Evolutionary conservation across 2,113 vertebrate genomes (phyloP).

Genomic region (Acanthochromis polyacanthus): DNA sequence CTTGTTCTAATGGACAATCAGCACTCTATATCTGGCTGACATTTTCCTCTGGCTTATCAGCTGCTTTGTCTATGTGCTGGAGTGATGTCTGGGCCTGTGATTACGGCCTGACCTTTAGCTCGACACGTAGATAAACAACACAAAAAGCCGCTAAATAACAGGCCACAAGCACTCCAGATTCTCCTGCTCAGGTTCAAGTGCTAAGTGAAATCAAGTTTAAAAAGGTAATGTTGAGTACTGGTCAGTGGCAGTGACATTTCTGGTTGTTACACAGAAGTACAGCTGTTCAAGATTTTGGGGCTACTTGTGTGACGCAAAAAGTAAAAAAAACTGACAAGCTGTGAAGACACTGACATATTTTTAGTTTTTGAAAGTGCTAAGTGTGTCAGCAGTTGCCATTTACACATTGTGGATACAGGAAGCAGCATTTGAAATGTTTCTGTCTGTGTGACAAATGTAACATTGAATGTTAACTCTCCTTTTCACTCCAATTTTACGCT

Average conservation of each 20-base stretch:
- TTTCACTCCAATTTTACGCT: too few species aligned
- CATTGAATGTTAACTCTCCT: too few species aligned
- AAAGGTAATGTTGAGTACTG: neutral
- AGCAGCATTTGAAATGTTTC: too few species aligned
- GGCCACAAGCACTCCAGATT: constrained; percentile 15
- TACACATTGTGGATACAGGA: too few species aligned
- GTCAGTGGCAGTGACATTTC: neutral
- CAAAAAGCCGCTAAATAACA: constrained; percentile 57
- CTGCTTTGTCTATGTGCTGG: constrained; percentile 67
- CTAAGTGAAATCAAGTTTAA: constrained; percentile 19
- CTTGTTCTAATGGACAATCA: constrained; percentile 78
- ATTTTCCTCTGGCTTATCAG: constrained; percentile 79
- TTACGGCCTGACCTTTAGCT: constrained; percentile 80
- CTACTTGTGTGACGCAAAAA: too few species aligned
- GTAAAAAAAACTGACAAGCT: too few species aligned
- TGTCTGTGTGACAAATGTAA: too few species aligned
- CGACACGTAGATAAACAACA: constrained; percentile 70
- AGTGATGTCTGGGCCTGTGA: constrained; percentile 75
- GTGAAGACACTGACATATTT: too few species aligned
- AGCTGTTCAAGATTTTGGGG: too few species aligned
- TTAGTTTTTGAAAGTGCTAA: too few species aligned
- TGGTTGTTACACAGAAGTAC: neutral
- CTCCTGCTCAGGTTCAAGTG: constrained; percentile 17
- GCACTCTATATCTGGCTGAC: constrained; percentile 78
- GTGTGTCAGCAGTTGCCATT: too few species aligned